Conservation (phyloP, 2,797 vertebrate genomes). For the Malurus splendens region DNA sequence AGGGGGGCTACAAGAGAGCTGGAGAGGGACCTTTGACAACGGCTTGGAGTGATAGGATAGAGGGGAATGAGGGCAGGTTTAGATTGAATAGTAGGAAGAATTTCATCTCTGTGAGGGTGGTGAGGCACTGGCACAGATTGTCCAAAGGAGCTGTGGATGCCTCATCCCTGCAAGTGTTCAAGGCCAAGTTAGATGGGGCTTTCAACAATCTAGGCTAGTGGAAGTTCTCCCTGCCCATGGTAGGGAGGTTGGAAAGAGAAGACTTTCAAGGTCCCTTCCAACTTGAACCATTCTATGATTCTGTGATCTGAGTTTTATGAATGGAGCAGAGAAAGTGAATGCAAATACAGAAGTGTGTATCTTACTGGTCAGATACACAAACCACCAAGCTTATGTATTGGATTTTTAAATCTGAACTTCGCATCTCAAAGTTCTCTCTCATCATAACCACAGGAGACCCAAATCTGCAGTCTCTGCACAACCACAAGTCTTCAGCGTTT, state of each 20-base stretch:
- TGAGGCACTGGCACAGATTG: not conserved
- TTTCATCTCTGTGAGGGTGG: not conserved
- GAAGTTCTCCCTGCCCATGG: not conserved
- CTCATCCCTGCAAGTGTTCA: not conserved
- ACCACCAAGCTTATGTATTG: not conserved
- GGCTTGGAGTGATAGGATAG: not conserved
- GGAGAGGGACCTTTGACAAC: not conserved
- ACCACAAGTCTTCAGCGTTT: not conserved
- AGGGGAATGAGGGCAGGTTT: not conserved
- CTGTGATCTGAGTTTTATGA: not conserved
- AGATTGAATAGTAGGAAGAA: not conserved
- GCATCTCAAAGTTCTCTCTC: slow-evolving; percentile 21
- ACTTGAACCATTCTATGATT: not conserved
- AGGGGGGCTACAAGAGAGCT: not conserved
- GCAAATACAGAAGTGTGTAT: not conserved
- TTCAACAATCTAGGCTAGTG: not conserved
- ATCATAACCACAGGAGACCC: slow-evolving; percentile 23
- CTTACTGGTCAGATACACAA: not conserved
- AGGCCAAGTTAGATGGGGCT: not conserved
- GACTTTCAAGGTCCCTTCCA: not conserved
- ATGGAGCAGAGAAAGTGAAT: not conserved
- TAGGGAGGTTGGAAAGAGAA: not conserved
- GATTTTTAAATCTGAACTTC: slow-evolving; percentile 9
- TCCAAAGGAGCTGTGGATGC: not conserved
- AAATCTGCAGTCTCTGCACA: not conserved